Conservation (phyloP, 2,113 vertebrate species). For the Xiphias gladius region DNA sequence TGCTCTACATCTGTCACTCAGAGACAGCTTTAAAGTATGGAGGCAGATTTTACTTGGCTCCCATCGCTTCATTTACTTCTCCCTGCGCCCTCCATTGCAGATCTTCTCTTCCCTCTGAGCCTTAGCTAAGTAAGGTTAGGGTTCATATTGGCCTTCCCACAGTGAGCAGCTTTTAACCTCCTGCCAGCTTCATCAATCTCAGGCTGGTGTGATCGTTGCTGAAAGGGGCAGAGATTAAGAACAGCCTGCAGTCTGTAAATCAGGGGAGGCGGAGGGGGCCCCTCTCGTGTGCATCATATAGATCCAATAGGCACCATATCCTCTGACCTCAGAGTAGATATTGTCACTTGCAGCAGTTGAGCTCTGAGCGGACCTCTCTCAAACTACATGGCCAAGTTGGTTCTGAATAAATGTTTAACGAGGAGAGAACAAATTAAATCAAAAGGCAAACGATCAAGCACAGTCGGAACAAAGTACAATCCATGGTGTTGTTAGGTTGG, state of each 20-base stretch:
- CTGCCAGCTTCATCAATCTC: conserved; percentile 78
- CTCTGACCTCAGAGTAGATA: conserved; percentile 54
- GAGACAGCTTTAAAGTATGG: conserved; percentile 35
- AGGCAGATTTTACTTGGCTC: conserved; percentile 52
- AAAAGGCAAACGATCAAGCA: conserved; percentile 73
- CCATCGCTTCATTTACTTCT: conserved; percentile 50
- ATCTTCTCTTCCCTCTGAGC: conserved; percentile 62
- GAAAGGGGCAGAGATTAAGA: conserved; percentile 76
- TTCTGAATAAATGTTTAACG: conserved; percentile 73
- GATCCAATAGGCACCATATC: conserved; percentile 55
- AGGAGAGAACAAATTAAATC: conserved; percentile 76
- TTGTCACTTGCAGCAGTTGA: conserved; percentile 51
- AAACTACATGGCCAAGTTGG: conserved; percentile 74
- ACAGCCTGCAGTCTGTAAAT: conserved; percentile 73
- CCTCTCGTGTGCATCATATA: conserved; percentile 54
- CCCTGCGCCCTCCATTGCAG: conserved; percentile 6
- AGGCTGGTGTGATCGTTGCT: conserved; percentile 63
- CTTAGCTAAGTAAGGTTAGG: conserved; percentile 71
- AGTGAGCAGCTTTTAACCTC: conserved; percentile 81
- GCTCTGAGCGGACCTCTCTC: conserved; percentile 53
- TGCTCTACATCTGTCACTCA: conserved; percentile 49
- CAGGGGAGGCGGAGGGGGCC: conserved; percentile 47
- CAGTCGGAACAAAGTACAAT: conserved; percentile 74
- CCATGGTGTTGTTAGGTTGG: conserved; percentile 63
- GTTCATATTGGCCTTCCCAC: conserved; percentile 79